These are phyloP conservation scores for Girardia tigrina DNA, from an alignment of 2,888 invertebrate genomes.

Conservation along the genomic window DNA sequence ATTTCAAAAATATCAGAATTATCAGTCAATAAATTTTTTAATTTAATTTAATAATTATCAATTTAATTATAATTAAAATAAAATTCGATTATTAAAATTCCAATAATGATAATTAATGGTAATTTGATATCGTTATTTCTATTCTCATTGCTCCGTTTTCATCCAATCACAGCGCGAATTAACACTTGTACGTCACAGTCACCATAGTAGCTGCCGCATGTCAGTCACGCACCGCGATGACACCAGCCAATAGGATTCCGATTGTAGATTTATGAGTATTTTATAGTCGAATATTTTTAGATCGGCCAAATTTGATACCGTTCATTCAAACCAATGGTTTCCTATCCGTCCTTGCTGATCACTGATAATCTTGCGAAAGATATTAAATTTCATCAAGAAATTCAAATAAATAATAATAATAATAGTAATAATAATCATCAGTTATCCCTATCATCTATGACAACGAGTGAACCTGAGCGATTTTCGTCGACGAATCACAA, in stretches of 20 bases:
- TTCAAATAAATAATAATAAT: not conserved
- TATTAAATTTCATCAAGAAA: slow-evolving; percentile 6
- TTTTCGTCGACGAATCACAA: not conserved
- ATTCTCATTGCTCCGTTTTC: slow-evolving; percentile 16
- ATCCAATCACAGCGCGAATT: not conserved
- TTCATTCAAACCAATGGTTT: slow-evolving; percentile 2
- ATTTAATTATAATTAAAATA: too few relatives aligned
- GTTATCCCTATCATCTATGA: not conserved
- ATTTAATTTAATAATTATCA: too few relatives aligned
- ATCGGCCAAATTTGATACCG: not conserved
- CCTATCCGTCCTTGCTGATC: slow-evolving; percentile 7
- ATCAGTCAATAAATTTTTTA: too few relatives aligned
- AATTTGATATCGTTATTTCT: too few relatives aligned
- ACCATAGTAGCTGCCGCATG: not conserved
- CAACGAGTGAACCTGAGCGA: not conserved
- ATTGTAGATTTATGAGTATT: not conserved
- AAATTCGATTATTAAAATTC: too few relatives aligned
- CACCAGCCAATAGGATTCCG: not conserved
- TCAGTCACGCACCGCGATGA: not conserved
- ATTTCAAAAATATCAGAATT: too few relatives aligned
- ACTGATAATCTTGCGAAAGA: slow-evolving; percentile 4
- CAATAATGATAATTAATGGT: too few relatives aligned
- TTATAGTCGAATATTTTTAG: not conserved
- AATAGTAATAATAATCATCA: too few relatives aligned
- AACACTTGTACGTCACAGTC: not conserved